Evolutionary conservation across 2,797 vertebrate genomes (phyloP).

Genomic region (Manis pentadactyla): DNA sequence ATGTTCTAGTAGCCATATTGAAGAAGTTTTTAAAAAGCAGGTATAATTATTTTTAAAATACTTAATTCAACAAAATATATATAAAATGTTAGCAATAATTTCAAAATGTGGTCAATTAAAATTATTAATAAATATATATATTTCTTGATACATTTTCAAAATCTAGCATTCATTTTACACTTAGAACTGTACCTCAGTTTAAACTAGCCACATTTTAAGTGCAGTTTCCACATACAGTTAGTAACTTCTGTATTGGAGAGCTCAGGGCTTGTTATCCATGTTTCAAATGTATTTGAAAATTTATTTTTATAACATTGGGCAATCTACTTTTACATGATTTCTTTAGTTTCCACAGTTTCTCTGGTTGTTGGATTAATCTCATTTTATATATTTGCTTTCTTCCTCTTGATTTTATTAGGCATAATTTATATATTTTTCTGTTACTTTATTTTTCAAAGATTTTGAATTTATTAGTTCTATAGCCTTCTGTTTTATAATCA

Average conservation of each 20-base stretch:
- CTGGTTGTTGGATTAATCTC: neutral
- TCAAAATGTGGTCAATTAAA: neutral
- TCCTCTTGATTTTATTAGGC: slow-evolving; percentile 8
- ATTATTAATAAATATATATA: neutral
- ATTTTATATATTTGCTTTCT: neutral
- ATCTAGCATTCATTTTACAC: neutral
- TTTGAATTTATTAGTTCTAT: slow-evolving; percentile 5
- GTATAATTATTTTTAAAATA: slow-evolving; percentile 1
- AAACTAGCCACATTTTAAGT: neutral
- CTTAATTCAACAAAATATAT: neutral
- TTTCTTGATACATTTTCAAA: neutral
- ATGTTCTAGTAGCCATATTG: neutral
- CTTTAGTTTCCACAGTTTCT: slow-evolving; percentile 12
- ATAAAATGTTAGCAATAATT: neutral
- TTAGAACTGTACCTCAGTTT: neutral
- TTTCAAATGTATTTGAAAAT: neutral
- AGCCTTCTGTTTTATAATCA: neutral
- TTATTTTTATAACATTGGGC: neutral
- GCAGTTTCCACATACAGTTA: neutral
- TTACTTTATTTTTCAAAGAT: slow-evolving; percentile 39
- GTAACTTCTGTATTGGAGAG: neutral
- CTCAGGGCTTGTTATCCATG: neutral
- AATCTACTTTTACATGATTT: neutral
- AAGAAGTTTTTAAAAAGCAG: neutral
- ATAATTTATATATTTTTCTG: neutral